phyloP scores from a whole-genome alignment of 2,888 invertebrate genomes.

The Eulithis prunata region DNA sequence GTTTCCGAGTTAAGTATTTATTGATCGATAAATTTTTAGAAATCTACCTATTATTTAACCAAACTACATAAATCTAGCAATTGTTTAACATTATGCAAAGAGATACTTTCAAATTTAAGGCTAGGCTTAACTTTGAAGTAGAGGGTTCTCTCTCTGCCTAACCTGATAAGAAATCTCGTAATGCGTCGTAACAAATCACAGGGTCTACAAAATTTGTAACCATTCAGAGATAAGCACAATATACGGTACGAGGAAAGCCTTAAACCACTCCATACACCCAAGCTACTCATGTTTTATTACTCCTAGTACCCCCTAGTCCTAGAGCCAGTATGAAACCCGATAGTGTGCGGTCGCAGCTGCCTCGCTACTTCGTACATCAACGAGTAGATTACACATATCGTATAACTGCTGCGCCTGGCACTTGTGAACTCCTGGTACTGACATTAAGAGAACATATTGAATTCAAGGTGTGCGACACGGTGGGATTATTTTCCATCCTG shows the following conservation, averaged over 20 bases:
- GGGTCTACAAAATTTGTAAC: constrained; percentile 21
- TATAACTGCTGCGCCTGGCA: constrained; percentile 32
- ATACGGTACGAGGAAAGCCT: constrained; percentile 16
- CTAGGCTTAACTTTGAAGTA: constrained; percentile 11
- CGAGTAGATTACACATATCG: constrained; percentile 38
- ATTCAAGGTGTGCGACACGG: constrained; percentile 42
- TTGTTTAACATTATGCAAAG: background rate
- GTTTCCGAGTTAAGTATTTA: too few species aligned
- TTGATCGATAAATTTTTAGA: too few species aligned
- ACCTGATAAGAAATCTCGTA: constrained; percentile 25
- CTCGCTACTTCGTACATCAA: constrained; percentile 42
- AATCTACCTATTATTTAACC: background rate
- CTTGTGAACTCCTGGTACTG: constrained; percentile 34
- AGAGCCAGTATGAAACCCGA: constrained; percentile 39
- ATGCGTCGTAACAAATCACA: constrained; percentile 23
- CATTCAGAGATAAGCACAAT: constrained; percentile 24
- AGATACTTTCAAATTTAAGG: background rate
- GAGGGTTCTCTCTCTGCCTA: constrained; percentile 12
- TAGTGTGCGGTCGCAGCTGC: constrained; percentile 47
- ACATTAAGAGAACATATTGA: constrained; percentile 45
- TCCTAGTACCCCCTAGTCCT: constrained; percentile 26
- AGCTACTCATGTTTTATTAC: constrained; percentile 25
- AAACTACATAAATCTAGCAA: background rate
- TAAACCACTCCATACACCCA: constrained; percentile 21
- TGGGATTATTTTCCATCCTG: constrained; percentile 19